Evolutionary conservation across 2,888 invertebrate genomes (phyloP).

Genomic region (Coleophora flavipennella): DNA sequence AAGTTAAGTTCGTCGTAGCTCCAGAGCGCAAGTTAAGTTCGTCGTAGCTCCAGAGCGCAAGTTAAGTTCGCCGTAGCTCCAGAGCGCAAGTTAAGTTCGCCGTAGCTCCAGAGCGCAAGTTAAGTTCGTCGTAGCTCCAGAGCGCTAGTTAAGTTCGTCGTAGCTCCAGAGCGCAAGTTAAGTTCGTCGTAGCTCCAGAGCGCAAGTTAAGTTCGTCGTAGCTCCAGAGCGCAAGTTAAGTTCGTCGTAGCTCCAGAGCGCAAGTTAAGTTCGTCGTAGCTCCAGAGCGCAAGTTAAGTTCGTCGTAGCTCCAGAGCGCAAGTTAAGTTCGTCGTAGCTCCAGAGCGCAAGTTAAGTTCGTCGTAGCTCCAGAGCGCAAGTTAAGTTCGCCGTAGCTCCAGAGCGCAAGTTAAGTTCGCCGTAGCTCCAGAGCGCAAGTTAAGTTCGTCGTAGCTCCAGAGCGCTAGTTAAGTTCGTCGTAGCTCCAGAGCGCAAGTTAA

Average conservation of each 20-base stretch:
- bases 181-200: no score
- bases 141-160: conserved; percentile 37
- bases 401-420: conserved; percentile 37
- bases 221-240: conserved; percentile 36
- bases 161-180: conserved; percentile 36
- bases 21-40: conserved; percentile 35
- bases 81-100: conserved; percentile 35
- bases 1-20: conserved; percentile 38
- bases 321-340: no score
- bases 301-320: no score
- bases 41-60: no score
- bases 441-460: conserved; percentile 11
- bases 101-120: conserved; percentile 36
- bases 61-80: no score
- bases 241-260: no score
- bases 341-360: conserved; percentile 35
- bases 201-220: conserved; percentile 38
- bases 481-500: no score
- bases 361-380: conserved; percentile 36
- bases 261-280: conserved; percentile 38
- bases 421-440: no score
- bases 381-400: no score
- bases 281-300: conserved; percentile 35
- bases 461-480: conserved; percentile 19
- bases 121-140: no score